phyloP scores from a whole-genome alignment of 2,113 vertebrate species.

The Geococcyx californianus region DNA sequence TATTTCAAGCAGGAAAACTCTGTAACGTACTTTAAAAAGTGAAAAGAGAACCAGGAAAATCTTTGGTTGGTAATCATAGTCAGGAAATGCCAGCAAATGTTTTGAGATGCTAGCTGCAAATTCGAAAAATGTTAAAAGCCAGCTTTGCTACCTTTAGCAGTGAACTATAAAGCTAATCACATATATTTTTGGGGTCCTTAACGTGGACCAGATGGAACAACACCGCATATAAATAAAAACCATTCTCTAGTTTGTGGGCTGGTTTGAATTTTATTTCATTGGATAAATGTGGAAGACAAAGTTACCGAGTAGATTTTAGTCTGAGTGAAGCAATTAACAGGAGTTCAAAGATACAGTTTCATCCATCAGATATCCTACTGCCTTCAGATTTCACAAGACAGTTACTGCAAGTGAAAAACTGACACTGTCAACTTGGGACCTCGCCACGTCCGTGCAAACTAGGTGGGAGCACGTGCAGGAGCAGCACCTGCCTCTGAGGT shows the following conservation, averaged over 20 bases:
- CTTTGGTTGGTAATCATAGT: slow-evolving; percentile 4
- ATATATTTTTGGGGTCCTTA: slow-evolving; percentile 50
- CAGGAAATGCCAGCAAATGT: slow-evolving; percentile 31
- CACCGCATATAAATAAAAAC: slow-evolving; percentile 55
- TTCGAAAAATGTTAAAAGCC: slow-evolving; percentile 54
- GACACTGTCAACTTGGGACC: not conserved
- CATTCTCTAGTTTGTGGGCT: slow-evolving; percentile 25
- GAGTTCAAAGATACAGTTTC: slow-evolving; percentile 19
- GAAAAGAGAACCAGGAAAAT: not conserved
- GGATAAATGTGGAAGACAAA: slow-evolving; percentile 43
- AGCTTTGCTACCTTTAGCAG: slow-evolving; percentile 53
- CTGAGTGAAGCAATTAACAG: slow-evolving; percentile 47
- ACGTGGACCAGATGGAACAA: slow-evolving; percentile 51
- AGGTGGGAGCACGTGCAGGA: not conserved
- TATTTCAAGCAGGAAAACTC: slow-evolving; percentile 8
- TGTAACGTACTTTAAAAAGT: not conserved
- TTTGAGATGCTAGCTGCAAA: slow-evolving; percentile 55
- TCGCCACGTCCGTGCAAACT: not conserved
- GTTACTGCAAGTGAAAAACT: not conserved
- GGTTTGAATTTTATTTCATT: slow-evolving; percentile 65
- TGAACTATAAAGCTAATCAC: slow-evolving; percentile 56
- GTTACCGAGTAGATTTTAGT: slow-evolving; percentile 26
- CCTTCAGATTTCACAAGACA: not conserved
- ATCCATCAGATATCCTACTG: not conserved
- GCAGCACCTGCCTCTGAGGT: not conserved